Conservation (phyloP, 2,888 invertebrate species). For the Cerastis rubricosa region DNA sequence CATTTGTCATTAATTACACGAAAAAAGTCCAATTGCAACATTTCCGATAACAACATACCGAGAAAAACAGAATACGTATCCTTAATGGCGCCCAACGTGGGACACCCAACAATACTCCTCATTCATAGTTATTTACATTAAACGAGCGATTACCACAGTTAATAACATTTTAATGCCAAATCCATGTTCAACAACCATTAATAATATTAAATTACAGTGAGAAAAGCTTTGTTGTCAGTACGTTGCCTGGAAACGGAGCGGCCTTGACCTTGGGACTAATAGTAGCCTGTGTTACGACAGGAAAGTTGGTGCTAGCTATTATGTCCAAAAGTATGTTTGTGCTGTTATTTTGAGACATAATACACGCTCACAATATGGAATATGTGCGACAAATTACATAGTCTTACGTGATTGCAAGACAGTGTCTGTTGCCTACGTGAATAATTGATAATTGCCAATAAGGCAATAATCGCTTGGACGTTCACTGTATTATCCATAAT, state of each 20-base stretch:
- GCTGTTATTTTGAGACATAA: conserved; percentile 38
- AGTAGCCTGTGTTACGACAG: conserved; percentile 52
- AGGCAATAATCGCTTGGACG: not conserved
- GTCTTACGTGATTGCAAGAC: conserved; percentile 1
- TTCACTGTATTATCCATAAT: not conserved
- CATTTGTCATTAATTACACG: conserved; percentile 11
- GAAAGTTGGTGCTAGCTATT: conserved; percentile 55
- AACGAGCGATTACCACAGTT: conserved; percentile 59
- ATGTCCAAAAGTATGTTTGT: conserved; percentile 45
- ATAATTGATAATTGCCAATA: conserved; percentile 9
- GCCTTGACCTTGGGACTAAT: conserved; percentile 70
- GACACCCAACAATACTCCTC: conserved; percentile 32
- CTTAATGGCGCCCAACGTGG: conserved; percentile 61
- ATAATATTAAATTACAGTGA: conserved; percentile 63
- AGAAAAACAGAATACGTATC: conserved; percentile 14
- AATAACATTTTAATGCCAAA: conserved; percentile 68
- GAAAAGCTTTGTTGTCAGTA: conserved; percentile 71
- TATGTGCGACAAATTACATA: conserved; percentile 4
- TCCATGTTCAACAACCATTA: conserved; percentile 67
- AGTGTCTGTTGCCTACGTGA: not conserved
- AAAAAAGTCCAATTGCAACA: conserved; percentile 22
- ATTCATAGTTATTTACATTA: conserved; percentile 45
- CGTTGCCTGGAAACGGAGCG: conserved; percentile 70
- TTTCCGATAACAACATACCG: conserved; percentile 19
- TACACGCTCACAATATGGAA: conserved; percentile 1